Evolutionary conservation across 1,140 invertebrate genomes (phyloP).

Genomic region (Drosophila simulans): DNA sequence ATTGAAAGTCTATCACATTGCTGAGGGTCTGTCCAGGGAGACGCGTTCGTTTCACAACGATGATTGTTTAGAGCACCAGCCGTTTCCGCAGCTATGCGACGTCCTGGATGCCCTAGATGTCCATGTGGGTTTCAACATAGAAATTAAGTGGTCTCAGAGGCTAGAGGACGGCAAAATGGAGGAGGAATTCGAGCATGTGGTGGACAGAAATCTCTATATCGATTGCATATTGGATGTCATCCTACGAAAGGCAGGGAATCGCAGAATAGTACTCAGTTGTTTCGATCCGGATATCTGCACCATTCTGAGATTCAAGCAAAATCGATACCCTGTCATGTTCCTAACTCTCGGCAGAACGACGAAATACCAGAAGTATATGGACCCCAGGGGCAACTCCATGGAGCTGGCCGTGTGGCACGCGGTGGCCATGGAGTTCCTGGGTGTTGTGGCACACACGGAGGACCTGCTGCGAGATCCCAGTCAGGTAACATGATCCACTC

Average conservation of each 20-base stretch:
- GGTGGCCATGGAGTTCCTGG: slow-evolving; percentile 91
- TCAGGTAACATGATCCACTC: slow-evolving; percentile 85
- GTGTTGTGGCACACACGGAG: slow-evolving; percentile 96
- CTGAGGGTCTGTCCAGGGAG: slow-evolving; percentile 90
- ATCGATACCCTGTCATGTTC: slow-evolving; percentile 97
- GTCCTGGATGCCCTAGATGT: slow-evolving; percentile 92
- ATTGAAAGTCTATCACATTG: slow-evolving; percentile 93
- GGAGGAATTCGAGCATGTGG: slow-evolving; percentile 87
- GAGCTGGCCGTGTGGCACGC: slow-evolving; percentile 93
- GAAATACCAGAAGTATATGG: slow-evolving; percentile 92
- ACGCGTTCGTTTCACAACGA: slow-evolving; percentile 91
- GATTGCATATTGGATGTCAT: slow-evolving; percentile 93
- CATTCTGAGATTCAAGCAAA: slow-evolving; percentile 96
- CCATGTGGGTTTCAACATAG: slow-evolving; percentile 96
- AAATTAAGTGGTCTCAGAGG: slow-evolving; percentile 97
- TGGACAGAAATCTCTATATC: slow-evolving; percentile 95
- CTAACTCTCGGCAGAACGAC: slow-evolving; percentile 93
- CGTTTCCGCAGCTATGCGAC: slow-evolving; percentile 95
- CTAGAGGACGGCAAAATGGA: slow-evolving; percentile 94
- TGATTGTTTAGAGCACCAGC: slow-evolving; percentile 94
- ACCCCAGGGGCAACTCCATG: slow-evolving; percentile 92
- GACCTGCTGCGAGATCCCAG: slow-evolving; percentile 93
- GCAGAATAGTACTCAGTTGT: slow-evolving; percentile 95
- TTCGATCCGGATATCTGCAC: slow-evolving; percentile 98
- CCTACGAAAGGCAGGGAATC: slow-evolving; percentile 89